Evolutionary conservation across 2,888 invertebrate genomes (phyloP), one percentile per base, ranked within the genome.

Genomic region (Yponomeuta evonymella): DNA sequence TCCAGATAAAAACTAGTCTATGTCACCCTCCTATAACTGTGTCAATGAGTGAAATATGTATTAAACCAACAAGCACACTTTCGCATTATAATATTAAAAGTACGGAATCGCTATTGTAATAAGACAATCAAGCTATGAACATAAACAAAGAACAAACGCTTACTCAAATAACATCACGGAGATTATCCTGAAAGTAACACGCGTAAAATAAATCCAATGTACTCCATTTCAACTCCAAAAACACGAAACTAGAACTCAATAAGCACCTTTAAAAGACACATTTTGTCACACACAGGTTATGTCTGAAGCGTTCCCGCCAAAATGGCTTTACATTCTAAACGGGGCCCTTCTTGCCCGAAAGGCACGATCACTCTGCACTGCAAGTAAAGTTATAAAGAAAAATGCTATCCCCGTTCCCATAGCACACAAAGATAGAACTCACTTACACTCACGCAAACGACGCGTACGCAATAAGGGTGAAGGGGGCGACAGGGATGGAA

Each of bases 141-240:
- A 65, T 33, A 51, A 43, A 58, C 29, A 71, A 58, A 67, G 67
- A 71, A 69, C 74, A 71, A 36, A 71, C 73, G 86, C 88, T 88
- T 78, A 90, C 90, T 83, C 83, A 84, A 87, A 81, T 81, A 85
- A 85, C 91, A 91, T 90, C 81, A 86, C 91, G 87, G 76, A 78
- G 77, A 80, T 82, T 87, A 86, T 79, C 80, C 79, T 79, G 81
- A 81, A 78, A 74, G 76, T 75, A 79, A 75, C 73, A 75, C 75
- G 72, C 74, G 78, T 74, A 77, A 71, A 75, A 72, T 68, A 72
- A 70, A 76, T 68, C 68, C 68, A 51, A 48, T 68, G 48, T 78
- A 77, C 85, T 81, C 86, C 88, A 90, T 89, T 75, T 81, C 87
- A 80, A 69, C 67, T 71, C 23, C 67, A 48, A 75, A 75, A 70